Percentiles rank a stretch among this genome's conserved stretches.
Conservation (phyloP, 2,113 vertebrate genomes). For the Chloropsis hardwickii region DNA sequence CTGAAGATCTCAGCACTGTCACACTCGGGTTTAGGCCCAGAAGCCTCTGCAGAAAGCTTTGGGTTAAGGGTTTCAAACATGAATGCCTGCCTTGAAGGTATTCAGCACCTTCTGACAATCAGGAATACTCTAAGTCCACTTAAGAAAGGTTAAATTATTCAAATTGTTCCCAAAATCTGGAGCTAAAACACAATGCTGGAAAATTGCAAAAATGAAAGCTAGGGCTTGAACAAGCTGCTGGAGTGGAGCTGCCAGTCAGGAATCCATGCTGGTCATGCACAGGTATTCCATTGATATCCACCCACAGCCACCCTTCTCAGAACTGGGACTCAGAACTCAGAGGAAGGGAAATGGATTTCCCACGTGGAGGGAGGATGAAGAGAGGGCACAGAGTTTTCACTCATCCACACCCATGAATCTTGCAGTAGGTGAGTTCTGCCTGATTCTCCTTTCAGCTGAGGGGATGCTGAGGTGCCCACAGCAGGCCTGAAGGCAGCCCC, state of each 20-base stretch:
- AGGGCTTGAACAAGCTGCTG: background rate
- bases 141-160: background rate
- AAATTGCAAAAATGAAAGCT: background rate
- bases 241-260: background rate
- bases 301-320: background rate
- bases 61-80: background rate
- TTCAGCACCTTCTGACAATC: background rate
- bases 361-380: background rate
- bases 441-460: background rate
- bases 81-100: background rate
- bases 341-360: background rate
- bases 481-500: background rate
- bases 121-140: background rate
- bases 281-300: background rate
- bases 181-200: background rate
- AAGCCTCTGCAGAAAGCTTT: background rate
- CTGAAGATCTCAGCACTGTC: background rate
- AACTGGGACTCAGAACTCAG: too few relatives aligned
- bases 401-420: background rate
- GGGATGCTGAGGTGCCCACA: background rate
- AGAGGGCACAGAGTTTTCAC: background rate
- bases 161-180: background rate
- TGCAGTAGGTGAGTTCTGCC: background rate
- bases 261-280: background rate
- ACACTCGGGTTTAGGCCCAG: accelerated